Conservation (phyloP, 2,113 vertebrate species). For the Aphelocoma coerulescens region DNA sequence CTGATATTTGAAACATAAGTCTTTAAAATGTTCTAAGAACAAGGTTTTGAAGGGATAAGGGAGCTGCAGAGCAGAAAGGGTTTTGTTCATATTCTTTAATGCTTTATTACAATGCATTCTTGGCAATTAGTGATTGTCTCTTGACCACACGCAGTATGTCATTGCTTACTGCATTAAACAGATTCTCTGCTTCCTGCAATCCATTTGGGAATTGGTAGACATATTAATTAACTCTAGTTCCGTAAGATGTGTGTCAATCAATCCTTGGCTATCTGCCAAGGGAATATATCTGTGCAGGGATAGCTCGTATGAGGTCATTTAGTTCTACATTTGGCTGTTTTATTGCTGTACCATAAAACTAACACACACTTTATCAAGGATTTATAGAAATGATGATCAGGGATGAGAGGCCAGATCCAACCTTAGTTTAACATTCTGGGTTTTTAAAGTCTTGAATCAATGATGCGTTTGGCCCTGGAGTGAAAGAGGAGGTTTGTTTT, state of each 20-base stretch:
- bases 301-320: conserved; percentile 67
- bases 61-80: neutral
- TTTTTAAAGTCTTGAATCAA: neutral
- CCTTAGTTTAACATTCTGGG: conserved; percentile 16
- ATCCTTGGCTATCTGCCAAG: conserved; percentile 70
- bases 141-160: conserved; percentile 68
- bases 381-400: conserved; percentile 50
- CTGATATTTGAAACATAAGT: conserved; percentile 25
- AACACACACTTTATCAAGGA: conserved; percentile 45
- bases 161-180: conserved; percentile 72
- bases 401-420: conserved; percentile 9
- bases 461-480: neutral
- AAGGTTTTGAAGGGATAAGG: neutral
- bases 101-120: conserved; percentile 45
- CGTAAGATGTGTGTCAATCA: conserved; percentile 75
- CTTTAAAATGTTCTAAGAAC: neutral
- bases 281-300: conserved; percentile 62
- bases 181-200: conserved; percentile 71
- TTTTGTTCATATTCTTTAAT: neutral
- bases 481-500: neutral
- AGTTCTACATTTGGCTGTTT: conserved; percentile 55
- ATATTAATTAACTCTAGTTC: conserved; percentile 75
- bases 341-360: conserved; percentile 52
- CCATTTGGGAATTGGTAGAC: conserved; percentile 72
- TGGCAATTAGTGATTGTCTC: conserved; percentile 54